Conservation (phyloP, 2,888 invertebrate genomes). For the Ophion slaviceki region DNA sequence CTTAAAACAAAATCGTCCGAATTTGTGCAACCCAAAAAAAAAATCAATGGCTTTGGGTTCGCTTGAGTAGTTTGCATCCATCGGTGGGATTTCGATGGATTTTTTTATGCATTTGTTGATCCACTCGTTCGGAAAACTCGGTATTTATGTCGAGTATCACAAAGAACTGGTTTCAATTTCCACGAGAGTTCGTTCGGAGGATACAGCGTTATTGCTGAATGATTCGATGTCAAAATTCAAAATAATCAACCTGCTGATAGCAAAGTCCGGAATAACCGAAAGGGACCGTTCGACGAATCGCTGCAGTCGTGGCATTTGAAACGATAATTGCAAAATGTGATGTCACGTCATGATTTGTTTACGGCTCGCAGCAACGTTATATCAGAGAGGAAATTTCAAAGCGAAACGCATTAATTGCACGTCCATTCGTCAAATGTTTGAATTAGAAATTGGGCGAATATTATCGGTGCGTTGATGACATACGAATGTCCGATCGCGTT, state of each 20-base stretch:
- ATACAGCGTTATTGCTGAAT: not conserved
- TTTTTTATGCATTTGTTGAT: too few relatives aligned
- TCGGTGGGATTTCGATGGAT: too few relatives aligned
- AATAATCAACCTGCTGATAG: not conserved
- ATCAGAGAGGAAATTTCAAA: not conserved
- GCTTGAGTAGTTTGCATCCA: too few relatives aligned
- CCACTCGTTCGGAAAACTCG: too few relatives aligned
- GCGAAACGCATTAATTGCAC: conserved; percentile 40
- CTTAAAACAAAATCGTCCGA: not conserved
- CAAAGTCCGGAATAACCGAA: not conserved
- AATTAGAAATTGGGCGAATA: not conserved
- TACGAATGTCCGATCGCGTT: not conserved
- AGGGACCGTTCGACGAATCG: not conserved
- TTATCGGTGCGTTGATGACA: not conserved
- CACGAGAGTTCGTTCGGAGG: not conserved
- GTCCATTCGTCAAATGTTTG: conserved; percentile 38
- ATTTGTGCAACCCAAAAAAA: not conserved
- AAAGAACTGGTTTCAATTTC: too few relatives aligned
- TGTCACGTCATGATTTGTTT: not conserved
- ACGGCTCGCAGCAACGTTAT: not conserved
- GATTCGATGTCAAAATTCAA: not conserved
- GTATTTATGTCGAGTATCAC: too few relatives aligned
- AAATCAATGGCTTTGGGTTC: too few relatives aligned
- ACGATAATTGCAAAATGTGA: not conserved
- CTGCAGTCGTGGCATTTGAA: not conserved